These are phyloP conservation scores for Pristionchus arcanus DNA, from an alignment of 2,888 invertebrate species.

Conservation along the genomic window DNA sequence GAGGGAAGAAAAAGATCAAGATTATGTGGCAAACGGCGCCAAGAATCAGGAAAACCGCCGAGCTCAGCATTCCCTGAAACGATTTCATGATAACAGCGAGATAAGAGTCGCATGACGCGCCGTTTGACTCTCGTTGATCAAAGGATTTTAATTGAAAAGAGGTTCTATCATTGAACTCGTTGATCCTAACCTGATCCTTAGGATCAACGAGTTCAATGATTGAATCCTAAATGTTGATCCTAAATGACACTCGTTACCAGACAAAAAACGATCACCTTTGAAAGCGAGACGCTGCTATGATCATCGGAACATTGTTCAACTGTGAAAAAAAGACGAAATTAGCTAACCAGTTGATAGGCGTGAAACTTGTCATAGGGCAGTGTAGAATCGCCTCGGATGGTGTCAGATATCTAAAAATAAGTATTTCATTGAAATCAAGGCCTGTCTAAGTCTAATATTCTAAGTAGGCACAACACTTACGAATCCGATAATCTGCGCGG, in stretches of 20 bases:
- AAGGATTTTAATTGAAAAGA: too few relatives aligned
- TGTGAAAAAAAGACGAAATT: background rate
- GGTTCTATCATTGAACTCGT: too few relatives aligned
- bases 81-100: background rate
- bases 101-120: too few relatives aligned
- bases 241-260: too few relatives aligned
- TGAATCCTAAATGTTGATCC: too few relatives aligned
- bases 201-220: too few relatives aligned
- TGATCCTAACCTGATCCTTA: too few relatives aligned
- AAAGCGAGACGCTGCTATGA: too few relatives aligned
- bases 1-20: background rate
- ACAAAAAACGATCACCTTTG: too few relatives aligned
- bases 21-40: background rate
- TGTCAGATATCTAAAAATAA: background rate
- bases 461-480: background rate
- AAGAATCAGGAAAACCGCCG: background rate
- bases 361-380: background rate
- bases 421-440: background rate
- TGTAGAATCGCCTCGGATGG: background rate
- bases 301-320: background rate
- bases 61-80: background rate
- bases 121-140: too few relatives aligned
- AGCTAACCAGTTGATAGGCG: background rate
- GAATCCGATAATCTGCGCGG: slow-evolving; percentile 15
- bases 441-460: background rate